Base-by-base conservation (phyloP, 2,888 invertebrate species). In the Sphaerophoria rueppellii region DNA sequence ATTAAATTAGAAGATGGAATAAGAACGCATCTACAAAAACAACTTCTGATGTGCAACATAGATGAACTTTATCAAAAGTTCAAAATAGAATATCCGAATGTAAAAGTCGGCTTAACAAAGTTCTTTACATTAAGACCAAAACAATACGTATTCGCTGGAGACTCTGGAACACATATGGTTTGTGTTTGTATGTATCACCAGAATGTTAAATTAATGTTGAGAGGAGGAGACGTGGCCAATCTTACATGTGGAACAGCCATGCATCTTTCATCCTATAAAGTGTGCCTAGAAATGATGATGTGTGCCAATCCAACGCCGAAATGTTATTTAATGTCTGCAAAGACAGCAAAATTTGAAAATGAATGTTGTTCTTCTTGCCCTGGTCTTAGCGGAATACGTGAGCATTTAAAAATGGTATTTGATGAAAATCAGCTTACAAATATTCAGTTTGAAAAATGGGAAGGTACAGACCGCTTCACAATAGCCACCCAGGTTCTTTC, bases 111-210 rank as follows among this genome's bases (percentile, higher is more conserved):
- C 5, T 4, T 0, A 4, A 32, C 7, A 6, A 24, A 48, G n/a
- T 32, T 24, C 40, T 61, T 61, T 11, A 46, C 16, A 7, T 6
- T 61, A 12, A 16, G 46, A 3, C 61, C 32, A 24, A 61, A 43
- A 46, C 11, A 61, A n/a, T 61, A 9, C 7, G 46, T 46, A 11
- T n/a, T 61, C 9, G 61, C 61, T 61, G 32, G 48, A 46, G 48
- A 61, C 32, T 48, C 48, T 24, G 61, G 61, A n/a, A 32, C 61
- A 4, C 61, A 48, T 61, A 34, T 61, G 2, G 46, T 61, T 35
- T 61, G 61, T 12, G 24, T 61, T 43, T 61, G 61, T 12, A 60
- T 16, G 1, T 46, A 60, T 24, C 60, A 60, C 24, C 60, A 60
- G 24, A 60, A 60, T 6, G 60, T 61, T 6, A 61, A 46, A 48